Evolutionary conservation across 2,113 vertebrate species (phyloP).

Genomic region (Cryptomyrus ogoouensis): DNA sequence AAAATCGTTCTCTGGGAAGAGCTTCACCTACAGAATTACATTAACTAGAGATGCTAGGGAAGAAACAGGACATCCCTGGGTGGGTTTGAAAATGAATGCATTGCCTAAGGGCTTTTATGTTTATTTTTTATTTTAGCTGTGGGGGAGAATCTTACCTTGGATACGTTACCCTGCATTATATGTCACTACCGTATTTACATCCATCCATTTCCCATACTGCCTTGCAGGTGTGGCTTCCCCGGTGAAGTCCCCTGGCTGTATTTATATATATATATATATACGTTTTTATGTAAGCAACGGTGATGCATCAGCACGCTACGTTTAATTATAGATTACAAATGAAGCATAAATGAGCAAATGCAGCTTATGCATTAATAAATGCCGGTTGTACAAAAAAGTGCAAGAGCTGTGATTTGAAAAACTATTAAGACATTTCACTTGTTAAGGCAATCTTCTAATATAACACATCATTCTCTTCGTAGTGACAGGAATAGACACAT

Average conservation of each 20-base stretch:
- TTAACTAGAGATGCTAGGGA: background rate
- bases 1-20: background rate
- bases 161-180: background rate
- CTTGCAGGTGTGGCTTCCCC: background rate
- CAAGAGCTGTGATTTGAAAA: background rate
- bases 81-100: background rate
- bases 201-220: background rate
- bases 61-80: background rate
- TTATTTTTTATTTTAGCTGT: background rate
- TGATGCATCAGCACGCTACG: background rate
- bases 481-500: background rate
- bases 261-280: background rate
- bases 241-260: background rate
- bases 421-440: background rate
- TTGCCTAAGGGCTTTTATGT: background rate
- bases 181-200: background rate
- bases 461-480: background rate
- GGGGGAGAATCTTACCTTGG: background rate
- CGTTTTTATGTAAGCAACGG: background rate
- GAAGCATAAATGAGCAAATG: background rate
- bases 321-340: background rate
- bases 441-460: background rate
- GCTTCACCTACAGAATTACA: background rate
- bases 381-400: background rate
- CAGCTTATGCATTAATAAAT: background rate